Conservation (phyloP, 2,797 vertebrate species). For the Lepilemur septentrionalis region DNA sequence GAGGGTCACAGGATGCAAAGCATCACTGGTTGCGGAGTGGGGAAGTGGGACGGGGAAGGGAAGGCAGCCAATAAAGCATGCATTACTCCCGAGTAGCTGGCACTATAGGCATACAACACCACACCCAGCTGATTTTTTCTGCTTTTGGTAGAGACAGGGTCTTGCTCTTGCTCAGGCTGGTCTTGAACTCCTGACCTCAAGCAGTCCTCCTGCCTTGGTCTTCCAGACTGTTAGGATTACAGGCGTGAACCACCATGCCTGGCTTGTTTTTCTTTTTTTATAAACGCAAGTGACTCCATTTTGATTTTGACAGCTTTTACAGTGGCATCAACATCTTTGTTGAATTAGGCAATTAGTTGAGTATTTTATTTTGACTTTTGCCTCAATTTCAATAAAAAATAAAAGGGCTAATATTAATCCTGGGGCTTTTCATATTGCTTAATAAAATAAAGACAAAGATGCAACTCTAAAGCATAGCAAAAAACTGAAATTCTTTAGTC, state of each 20-base stretch:
- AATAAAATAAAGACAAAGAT: conserved; percentile 47
- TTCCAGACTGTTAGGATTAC: no score
- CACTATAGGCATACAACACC: accelerated
- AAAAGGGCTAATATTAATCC: conserved; percentile 44
- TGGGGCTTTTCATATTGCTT: not conserved
- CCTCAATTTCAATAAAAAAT: conserved; percentile 39
- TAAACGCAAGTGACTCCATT: not conserved
- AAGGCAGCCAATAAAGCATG: not conserved
- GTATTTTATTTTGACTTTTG: conserved; percentile 51
- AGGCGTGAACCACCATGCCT: no score
- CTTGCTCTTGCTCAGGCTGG: no score
- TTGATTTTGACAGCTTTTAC: not conserved
- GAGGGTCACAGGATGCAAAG: not conserved
- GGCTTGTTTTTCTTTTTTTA: not conserved
- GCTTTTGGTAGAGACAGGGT: no score
- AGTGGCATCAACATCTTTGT: not conserved
- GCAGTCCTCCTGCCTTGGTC: no score
- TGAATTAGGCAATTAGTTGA: not conserved
- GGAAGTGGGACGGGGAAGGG: not conserved
- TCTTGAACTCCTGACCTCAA: no score
- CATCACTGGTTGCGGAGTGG: not conserved
- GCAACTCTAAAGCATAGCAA: not conserved
- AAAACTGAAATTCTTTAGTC: not conserved
- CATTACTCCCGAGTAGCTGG: not conserved
- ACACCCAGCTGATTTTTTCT: no score